A percentile compares a stretch with the other conserved stretches of the same genome.
These are phyloP conservation scores for Sminthurides bifidus DNA, from an alignment of 1,140 invertebrate species.

Conservation along the genomic window DNA sequence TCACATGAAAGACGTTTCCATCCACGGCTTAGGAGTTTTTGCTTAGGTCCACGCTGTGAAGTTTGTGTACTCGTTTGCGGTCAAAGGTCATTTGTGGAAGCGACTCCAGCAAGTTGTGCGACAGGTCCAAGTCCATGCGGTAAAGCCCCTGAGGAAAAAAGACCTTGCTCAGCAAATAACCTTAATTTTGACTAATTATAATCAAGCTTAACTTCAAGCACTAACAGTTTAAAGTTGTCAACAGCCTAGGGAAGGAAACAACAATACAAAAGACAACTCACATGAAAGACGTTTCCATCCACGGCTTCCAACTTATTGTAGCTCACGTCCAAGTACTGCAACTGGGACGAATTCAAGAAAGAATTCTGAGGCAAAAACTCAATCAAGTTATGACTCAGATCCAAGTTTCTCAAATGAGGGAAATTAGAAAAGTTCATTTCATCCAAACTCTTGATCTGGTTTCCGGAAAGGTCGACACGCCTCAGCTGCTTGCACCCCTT, in stretches of 20 bases:
- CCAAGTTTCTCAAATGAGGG: slow-evolving; percentile 52
- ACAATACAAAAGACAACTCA: slow-evolving; percentile 9
- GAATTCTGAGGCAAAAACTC: slow-evolving; percentile 70
- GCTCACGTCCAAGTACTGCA: slow-evolving; percentile 65
- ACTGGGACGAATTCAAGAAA: slow-evolving; percentile 78
- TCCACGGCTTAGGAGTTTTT: slow-evolving; percentile 62
- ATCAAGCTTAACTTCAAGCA: not conserved
- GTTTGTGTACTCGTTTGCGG: slow-evolving; percentile 55
- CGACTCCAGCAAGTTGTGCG: slow-evolving; percentile 56
- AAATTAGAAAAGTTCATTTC: slow-evolving; percentile 73
- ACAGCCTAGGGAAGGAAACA: not conserved
- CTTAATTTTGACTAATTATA: not conserved
- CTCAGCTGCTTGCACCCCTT: slow-evolving; percentile 53
- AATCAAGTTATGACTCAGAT: slow-evolving; percentile 60
- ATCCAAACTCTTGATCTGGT: slow-evolving; percentile 60
- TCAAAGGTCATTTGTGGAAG: slow-evolving; percentile 77
- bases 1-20: too few species aligned
- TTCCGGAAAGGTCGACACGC: slow-evolving; percentile 58
- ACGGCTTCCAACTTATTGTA: slow-evolving; percentile 60
- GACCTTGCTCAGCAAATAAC: not conserved
- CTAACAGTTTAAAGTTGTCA: not conserved
- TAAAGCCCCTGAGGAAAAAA: slow-evolving; percentile 45
- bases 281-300: slow-evolving; percentile 64
- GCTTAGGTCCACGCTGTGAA: slow-evolving; percentile 68
- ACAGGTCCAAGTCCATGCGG: slow-evolving; percentile 61